phyloP scores from a whole-genome alignment of 2,113 vertebrate species.

The Haplotaxodon microlepis region DNA sequence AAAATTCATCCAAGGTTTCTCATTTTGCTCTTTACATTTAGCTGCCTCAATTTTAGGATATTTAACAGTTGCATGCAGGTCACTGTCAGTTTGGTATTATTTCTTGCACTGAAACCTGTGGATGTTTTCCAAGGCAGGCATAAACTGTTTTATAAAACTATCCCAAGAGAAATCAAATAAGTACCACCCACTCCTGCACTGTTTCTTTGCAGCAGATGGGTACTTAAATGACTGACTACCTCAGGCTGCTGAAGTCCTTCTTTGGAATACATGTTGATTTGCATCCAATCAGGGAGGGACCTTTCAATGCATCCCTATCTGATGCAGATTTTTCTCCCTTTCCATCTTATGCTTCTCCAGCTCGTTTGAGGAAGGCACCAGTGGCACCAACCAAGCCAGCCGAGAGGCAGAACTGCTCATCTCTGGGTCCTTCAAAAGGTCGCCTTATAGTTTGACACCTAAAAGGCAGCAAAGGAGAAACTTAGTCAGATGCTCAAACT shows the following conservation, averaged over 20 bases:
- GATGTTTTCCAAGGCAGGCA: neutral
- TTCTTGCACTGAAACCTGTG: neutral
- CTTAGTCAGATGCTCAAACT: neutral
- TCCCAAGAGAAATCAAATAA: accelerated
- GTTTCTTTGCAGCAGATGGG: neutral
- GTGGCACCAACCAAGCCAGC: neutral
- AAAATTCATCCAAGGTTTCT: neutral
- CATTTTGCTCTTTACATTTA: neutral
- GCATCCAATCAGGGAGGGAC: neutral
- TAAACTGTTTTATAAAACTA: neutral
- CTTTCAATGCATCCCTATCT: accelerated
- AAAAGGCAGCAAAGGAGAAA: neutral
- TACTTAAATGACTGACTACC: neutral
- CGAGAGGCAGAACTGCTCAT: neutral
- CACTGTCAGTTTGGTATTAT: neutral
- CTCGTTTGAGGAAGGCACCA: neutral
- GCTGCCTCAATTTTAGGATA: neutral
- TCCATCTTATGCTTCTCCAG: neutral
- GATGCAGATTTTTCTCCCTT: neutral
- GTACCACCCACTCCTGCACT: neutral
- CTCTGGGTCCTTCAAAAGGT: neutral
- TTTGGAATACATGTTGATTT: neutral
- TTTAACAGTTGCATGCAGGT: neutral
- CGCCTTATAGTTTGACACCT: neutral
- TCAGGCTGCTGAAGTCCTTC: neutral